Evolutionary conservation across 2,888 invertebrate species (phyloP).

Genomic region (Galeopsomyia nigrocyanea): DNA sequence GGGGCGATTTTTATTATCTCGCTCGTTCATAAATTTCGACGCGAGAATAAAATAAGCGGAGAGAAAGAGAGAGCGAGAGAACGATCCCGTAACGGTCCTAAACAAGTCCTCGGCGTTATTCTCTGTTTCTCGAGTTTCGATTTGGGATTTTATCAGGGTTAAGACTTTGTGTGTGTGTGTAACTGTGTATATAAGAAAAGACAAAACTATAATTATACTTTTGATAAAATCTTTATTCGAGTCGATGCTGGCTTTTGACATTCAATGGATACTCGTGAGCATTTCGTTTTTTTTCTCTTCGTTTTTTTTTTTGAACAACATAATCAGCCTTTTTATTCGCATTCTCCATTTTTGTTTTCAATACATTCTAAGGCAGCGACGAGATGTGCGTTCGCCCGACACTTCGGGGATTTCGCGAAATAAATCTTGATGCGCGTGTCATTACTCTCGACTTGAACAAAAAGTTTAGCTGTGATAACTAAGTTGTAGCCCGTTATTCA

Average conservation of each 20-base stretch:
- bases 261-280: conserved; percentile 13
- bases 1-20: conserved; percentile 63
- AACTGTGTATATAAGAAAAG: conserved; percentile 7
- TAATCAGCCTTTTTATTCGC: conserved; percentile 20
- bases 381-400: neutral
- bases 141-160: conserved; percentile 23
- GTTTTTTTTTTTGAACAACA: conserved; percentile 20
- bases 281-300: conserved; percentile 22
- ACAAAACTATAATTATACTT: conserved; percentile 42
- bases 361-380: conserved; percentile 2
- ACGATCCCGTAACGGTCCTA: conserved; percentile 45
- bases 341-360: too few species aligned
- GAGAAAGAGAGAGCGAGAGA: neutral
- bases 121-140: conserved; percentile 14
- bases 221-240: conserved; percentile 47
- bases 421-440: neutral
- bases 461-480: conserved; percentile 32
- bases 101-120: conserved; percentile 39
- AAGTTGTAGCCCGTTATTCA: conserved; percentile 21
- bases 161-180: neutral
- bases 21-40: conserved; percentile 65
- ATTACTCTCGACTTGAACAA: conserved; percentile 27
- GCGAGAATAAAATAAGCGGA: conserved; percentile 62
- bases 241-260: conserved; percentile 40
- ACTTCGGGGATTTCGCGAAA: conserved; percentile 4